Evolutionary conservation across 2,113 vertebrate genomes (phyloP), one percentile per base, ranked within the genome.

Genomic region (Sinocyclocheilus rhinocerous): DNA sequence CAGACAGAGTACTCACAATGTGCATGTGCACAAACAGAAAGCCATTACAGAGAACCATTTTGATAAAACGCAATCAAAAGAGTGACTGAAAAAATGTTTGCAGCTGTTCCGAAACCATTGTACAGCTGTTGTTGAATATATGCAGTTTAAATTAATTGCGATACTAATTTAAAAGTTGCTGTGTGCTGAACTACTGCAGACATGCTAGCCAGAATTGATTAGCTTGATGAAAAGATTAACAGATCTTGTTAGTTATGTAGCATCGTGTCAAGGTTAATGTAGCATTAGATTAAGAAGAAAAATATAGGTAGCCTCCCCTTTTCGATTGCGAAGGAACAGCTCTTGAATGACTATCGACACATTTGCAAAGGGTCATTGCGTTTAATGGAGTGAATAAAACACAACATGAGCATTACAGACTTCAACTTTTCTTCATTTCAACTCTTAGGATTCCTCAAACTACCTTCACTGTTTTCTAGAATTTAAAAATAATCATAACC

Each of bases 171-270:
- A 70, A 69, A 77, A 77, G 63, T 82, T 82, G 63, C 10, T 69
- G 45, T 48, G 65, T 15, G 80, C 80, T 82, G 22, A 82, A 82
- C 80, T 82, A 82, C 48, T 22, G 26, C 33, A 59, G 20, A 55
- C 20, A 59, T n/a, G 55, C 26, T 9, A 13, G 61, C 42, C 61
- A 70, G 48, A 70, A 70, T 70, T 29, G 80, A 82, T 52, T 82
- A 52, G 80, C 20, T 82, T 70, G 63, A 82, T 82, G 39, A 70
- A 82, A 82, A 70, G 80, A 82, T 82, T 82, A 70, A 69, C 18
- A 52, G 26, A 55, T 70, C 80, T 70, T 20, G 26, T 70, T 69
- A 15, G 42, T 52, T 22, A 36, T 1, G 18, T 55, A 55, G 26
- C 63, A 69, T 12, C 4, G 20, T 69, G 80, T 82, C 39, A 65